phyloP scores from a whole-genome alignment of 1,140 invertebrate species.

The Dreissena rostriformis region DNA sequence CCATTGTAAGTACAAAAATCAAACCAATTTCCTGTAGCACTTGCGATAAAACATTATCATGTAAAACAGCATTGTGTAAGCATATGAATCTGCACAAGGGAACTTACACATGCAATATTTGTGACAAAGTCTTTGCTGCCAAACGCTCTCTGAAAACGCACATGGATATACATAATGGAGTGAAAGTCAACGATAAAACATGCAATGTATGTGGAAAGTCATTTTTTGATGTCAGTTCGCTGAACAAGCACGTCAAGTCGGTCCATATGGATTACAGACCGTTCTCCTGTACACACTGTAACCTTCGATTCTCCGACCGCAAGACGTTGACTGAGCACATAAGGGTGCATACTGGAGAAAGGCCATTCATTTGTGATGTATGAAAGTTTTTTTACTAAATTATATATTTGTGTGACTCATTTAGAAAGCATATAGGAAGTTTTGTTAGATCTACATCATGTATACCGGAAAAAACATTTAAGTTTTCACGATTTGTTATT shows the following conservation, averaged over 20 bases:
- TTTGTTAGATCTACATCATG: no score
- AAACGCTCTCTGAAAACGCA: conserved; percentile 37
- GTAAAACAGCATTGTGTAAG: conserved; percentile 11
- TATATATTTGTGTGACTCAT: no score
- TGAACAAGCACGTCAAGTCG: conserved; percentile 49
- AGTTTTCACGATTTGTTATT: no score
- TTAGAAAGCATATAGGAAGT: no score
- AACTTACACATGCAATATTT: conserved; percentile 33
- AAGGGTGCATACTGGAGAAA: conserved; percentile 91
- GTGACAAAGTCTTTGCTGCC: conserved; percentile 36
- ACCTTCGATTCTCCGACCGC: conserved; percentile 39
- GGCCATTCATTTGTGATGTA: conserved; percentile 89
- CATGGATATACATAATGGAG: conserved; percentile 44
- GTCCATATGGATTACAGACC: conserved; percentile 51
- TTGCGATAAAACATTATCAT: conserved; percentile 20
- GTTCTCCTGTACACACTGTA: conserved; percentile 46
- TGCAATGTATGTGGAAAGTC: conserved; percentile 52
- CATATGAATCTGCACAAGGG: conserved; percentile 48
- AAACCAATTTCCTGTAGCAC: no score
- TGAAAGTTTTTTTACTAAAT: no score
- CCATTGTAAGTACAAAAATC: no score
- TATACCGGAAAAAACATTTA: no score
- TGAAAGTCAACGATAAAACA: conserved; percentile 13
- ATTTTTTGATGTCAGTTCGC: conserved; percentile 45
- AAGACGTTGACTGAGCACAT: conserved; percentile 80